Evolutionary conservation across 1,140 invertebrate genomes (phyloP), one percentile per base, ranked within the genome.

Genomic region (Eciton burchellii): DNA sequence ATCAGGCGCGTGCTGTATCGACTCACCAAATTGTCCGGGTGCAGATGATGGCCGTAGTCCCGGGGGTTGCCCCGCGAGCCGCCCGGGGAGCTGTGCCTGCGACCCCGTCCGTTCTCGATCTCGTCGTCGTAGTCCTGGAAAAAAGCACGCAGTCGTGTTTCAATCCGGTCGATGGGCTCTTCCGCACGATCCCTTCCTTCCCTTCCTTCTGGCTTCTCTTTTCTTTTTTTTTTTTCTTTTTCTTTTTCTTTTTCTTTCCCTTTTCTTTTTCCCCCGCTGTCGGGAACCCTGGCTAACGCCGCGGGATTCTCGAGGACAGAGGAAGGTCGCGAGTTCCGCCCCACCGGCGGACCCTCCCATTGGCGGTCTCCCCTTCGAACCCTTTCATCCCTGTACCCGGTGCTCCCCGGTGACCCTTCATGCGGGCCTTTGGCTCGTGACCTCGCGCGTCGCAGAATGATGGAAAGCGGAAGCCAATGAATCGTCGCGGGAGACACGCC

Each of bases 11-110:
- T 79, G 49, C 49, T 21, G 47, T n/a, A 29, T 60, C 52, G 43
- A 90, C 93, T 94, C 89, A 94, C 93, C 92, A 94, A 90, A 91
- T 93, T 94, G 72, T 94, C 93, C 26, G 92, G 88, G 82, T 93
- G 93, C 60, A 94, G 89, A 82, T 93, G 93, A 84, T 94, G 93
- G 4, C 83, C 83, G 87, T 94, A 94, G 81, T 94, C 93, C 21
- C 93, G 84, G 16, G 91, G 88, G 87, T 92, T 93, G 24, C 92
- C 91, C 6, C 93, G 88, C 11, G 93, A 91, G n/a, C 92, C 89
- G 9, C 93, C 91, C 0, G 93, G 93, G 0, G 93, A 94, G 41
- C 93, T 94, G 88, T 94, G 93, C 24, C 93, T 91, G 60, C 93
- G 89, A 52, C 92, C 92, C 8, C 93, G 89, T 16, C 93, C 93